Base-by-base conservation (phyloP, 2,888 invertebrate genomes). In the Tridacna crocea region DNA sequence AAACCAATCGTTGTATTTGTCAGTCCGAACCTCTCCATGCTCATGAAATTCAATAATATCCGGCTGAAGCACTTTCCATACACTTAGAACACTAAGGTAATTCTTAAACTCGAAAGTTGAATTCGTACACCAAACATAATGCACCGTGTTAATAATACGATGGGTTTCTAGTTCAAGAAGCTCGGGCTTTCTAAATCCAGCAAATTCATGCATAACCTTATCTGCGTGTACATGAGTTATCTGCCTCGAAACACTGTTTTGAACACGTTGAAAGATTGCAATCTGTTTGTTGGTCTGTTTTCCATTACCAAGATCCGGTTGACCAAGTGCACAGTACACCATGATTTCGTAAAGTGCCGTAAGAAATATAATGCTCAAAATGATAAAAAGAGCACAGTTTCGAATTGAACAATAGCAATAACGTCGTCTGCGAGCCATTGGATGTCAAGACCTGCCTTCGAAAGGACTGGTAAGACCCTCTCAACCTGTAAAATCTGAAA, bases 121-220 rank as follows among this genome's bases (percentile, higher is more conserved):
- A 46, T 89, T 87, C 0, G 87, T 80, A 74, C 93, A 93, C 93
- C 93, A 93, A 0, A 93, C 87, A 75, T 87, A 93, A 75, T 90
- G 90, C 0, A 92, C 89, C 8, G 81, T 87, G 63, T 90, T 89
- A 15, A 89, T 79, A 11, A 91, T 79, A 17, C 80, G 63, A 15
- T 75, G 73, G 46, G 76, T 72, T 47, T 77, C 83, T 10, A 90
- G 66, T 1, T 89, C 89, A 13, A 72, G 22, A 11, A 80, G 0
- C 48, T 77, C 66, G 0, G 47, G 24, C 46, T 79, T 65, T 55
- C 58, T 27, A 60, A 84, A 82, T 51, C 86, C 86, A 6, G 72
- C 47, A 3, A 86, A 63, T 24, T 86, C 86, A 19, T 82, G 82
- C 58, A 80, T 61, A 26, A 86, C 86, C 55, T 78, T 79, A 46